Base-by-base conservation (phyloP, 2,888 invertebrate genomes). In the Syrphus vitripennis region DNA sequence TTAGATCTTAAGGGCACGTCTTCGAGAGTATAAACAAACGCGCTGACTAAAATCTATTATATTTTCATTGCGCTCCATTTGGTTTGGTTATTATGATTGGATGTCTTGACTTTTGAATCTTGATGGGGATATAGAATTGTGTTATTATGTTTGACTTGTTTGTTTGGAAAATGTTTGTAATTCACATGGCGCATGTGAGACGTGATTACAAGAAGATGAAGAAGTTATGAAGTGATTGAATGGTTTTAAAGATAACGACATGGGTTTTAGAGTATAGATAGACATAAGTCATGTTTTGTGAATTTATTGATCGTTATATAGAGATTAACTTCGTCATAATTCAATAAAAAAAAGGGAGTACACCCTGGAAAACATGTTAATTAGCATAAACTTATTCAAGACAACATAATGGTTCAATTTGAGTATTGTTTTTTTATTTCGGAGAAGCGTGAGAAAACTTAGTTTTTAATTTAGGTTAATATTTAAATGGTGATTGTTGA, bases 51-150 rank as follows among this genome's bases (percentile, higher is more conserved):
- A 70, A 74, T 57, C 79, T 75, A 63, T 83, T 69, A 79, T 55
- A 76, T 67, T 67, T 80, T 48, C 45, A 50, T 75, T 76, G 80
- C 84, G 80, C 76, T 84, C 80, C 31, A 76, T 37, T 80, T 80
- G 80, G 48, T 37, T 80, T 80, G 80, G 48, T 75, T 24, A 19
- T 31, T 59, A 37, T 45, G 29, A 65, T 65, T 24, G 59, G 48
- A 61, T 61, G 26, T 40, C 40, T 59, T 72, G 50, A 37, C 37
- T 40, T 4, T 29, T 70, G 48, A n/a, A 26, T 50, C 50, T 50
- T 31, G 59, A 31, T 63, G 24, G 31, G 45, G 24, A 21, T 4
- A 16, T 31, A 24, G 12, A 48, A 34, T 3, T 55, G 4, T 42
- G 34, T 48, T 71, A 12, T 65, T 48, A 45, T 69, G 34, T 61